Evolutionary conservation across 1,140 invertebrate species (phyloP).

Genomic region (Melitaea cinxia): DNA sequence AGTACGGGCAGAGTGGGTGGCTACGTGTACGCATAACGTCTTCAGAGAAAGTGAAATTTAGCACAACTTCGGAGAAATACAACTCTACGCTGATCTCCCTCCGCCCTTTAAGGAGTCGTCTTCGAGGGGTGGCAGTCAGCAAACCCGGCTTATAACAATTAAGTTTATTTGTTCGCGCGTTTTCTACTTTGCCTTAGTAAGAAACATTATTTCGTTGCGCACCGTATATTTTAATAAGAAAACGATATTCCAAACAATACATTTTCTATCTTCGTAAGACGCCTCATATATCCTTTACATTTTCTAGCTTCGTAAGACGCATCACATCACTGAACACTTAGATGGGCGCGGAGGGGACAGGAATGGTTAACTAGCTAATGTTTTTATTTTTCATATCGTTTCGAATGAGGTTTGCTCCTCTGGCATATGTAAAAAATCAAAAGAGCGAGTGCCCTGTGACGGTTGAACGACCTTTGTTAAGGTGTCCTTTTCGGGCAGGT

Average conservation of each 20-base stretch:
- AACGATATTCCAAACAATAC: slow-evolving; percentile 17
- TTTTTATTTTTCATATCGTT: neutral
- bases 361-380: neutral
- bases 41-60: slow-evolving; percentile 81
- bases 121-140: slow-evolving; percentile 59
- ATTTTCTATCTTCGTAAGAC: too few species aligned
- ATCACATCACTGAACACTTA: neutral
- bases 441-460: slow-evolving; percentile 51
- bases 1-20: slow-evolving; percentile 61
- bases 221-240: slow-evolving; percentile 25
- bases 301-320: too few species aligned
- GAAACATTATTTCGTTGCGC: slow-evolving; percentile 40
- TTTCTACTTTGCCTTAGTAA: slow-evolving; percentile 67
- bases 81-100: slow-evolving; percentile 59
- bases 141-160: slow-evolving; percentile 79
- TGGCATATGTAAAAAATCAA: slow-evolving; percentile 43
- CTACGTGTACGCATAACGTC: slow-evolving; percentile 77
- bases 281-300: too few species aligned
- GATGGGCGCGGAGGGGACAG: too few species aligned
- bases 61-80: slow-evolving; percentile 80
- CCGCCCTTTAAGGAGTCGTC: slow-evolving; percentile 51
- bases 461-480: slow-evolving; percentile 80
- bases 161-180: slow-evolving; percentile 76
- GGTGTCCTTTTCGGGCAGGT: slow-evolving; percentile 79
- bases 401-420: slow-evolving; percentile 11